Evolutionary conservation across 2,113 vertebrate species (phyloP), one percentile per base, ranked within the genome.

Genomic region (Oenanthe oenanthe): DNA sequence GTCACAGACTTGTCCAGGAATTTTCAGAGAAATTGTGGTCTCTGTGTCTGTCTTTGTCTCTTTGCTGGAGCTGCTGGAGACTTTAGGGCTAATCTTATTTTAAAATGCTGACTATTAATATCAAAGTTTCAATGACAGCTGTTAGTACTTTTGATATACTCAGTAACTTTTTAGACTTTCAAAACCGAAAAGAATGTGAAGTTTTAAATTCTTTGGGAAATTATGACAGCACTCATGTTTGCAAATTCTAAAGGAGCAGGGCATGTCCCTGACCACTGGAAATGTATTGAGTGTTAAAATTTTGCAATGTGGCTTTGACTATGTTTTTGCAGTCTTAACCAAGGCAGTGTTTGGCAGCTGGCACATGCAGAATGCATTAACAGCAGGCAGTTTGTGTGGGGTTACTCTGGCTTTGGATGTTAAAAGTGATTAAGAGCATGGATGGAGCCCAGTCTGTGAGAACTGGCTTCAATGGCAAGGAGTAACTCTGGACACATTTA

Each of bases 121-220:
- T 28, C 1, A 29, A 7, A 31, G 43, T 60, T 75, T 75, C 31
- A 60, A 29, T 68, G 31, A 36, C 10, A 43, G 3, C 10, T 87
- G 4, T 50, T 77, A 28, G 13, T 22, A 53, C 2, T 84, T 84
- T 73, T 76, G 40, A 8, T 24, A 11, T 47, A 8, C 15, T 34
- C 51, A 54, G 5, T 21, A 34, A n/a, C 42, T 56, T 50, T 81
- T 19, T 54, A 42, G 18, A 28, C 19, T 58, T 88, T 56, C 3
- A 67, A 72, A 88, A 38, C 3, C 10, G 38, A 40, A 54, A 87
- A 58, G 3, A 38, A 50, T 9, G 1, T 13, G 16, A 0, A 0
- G 1, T 50, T 73, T 85, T 60, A 24, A 63, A 13, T 67, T 79
- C 9, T 63, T 51, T 36, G 8, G 14, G 26, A 60, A 79, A 50